Conservation (phyloP, 2,797 vertebrate genomes). For the Argya squamiceps region DNA sequence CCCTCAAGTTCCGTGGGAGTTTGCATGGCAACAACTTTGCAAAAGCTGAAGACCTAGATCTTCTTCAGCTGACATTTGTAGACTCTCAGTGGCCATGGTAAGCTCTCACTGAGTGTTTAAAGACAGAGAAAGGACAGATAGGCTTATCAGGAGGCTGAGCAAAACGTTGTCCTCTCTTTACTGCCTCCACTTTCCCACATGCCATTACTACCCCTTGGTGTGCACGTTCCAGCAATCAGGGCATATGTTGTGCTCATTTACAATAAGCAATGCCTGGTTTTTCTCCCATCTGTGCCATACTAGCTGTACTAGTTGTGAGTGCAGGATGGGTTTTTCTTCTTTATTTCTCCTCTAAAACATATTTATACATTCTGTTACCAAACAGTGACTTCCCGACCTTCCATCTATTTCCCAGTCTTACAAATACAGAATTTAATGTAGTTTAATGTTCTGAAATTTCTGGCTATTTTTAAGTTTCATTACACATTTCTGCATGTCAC, state of each 20-base stretch:
- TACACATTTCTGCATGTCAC: background rate
- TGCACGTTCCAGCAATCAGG: background rate
- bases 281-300: background rate
- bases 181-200: background rate
- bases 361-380: background rate
- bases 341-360: background rate
- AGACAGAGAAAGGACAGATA: background rate
- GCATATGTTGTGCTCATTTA: background rate
- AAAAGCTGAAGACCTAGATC: background rate
- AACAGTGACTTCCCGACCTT: background rate
- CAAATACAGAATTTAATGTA: background rate
- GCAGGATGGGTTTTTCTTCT: background rate
- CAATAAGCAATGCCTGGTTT: background rate
- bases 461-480: background rate
- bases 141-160: background rate
- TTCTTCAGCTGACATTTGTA: background rate
- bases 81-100: background rate
- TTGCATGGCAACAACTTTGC: background rate
- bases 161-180: background rate
- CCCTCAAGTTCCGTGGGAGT: background rate
- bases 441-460: background rate
- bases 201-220: background rate
- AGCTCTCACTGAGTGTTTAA: background rate
- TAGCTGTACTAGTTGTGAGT: background rate
- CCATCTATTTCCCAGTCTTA: background rate